A percentile compares a stretch with the other conserved stretches of the same genome.
These are phyloP conservation scores for Helleia helle DNA, from an alignment of 2,888 invertebrate genomes.

Conservation along the genomic window DNA sequence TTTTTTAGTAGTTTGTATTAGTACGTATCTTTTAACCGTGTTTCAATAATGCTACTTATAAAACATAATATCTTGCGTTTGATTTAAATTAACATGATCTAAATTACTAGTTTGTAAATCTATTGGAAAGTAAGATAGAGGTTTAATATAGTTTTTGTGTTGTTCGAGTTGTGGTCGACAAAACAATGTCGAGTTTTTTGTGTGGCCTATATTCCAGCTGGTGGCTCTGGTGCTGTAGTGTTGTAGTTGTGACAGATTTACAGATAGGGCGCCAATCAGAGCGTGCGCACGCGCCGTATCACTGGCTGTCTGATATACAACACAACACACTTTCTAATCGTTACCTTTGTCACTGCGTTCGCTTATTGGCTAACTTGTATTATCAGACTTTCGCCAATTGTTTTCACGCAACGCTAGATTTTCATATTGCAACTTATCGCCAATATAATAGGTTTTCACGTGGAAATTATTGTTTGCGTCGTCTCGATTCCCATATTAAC, in stretches of 20 bases:
- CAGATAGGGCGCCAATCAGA: slow-evolving; percentile 70
- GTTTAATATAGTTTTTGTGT: background rate
- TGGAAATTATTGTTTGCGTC: slow-evolving; percentile 11
- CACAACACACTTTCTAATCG: slow-evolving; percentile 74
- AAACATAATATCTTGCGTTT: no score
- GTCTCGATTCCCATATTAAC: slow-evolving; percentile 24
- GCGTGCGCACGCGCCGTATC: slow-evolving; percentile 60
- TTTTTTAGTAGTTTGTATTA: no score
- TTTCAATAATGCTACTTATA: no score
- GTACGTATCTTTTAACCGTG: no score
- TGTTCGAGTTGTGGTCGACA: background rate
- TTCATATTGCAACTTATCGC: no score
- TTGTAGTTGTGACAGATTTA: slow-evolving; percentile 52
- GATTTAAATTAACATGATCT: no score
- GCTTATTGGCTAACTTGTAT: slow-evolving; percentile 62
- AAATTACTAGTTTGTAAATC: no score
- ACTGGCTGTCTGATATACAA: slow-evolving; percentile 62
- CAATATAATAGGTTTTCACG: background rate
- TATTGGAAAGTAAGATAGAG: slow-evolving; percentile 4
- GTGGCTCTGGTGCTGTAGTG: no score
- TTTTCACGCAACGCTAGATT: slow-evolving; percentile 67
- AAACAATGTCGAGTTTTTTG: background rate
- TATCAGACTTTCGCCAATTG: slow-evolving; percentile 70
- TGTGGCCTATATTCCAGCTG: background rate
- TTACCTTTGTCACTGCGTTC: slow-evolving; percentile 65